Base-by-base conservation (phyloP, 2,888 invertebrate genomes). In the Caenorhabditis sinica region DNA sequence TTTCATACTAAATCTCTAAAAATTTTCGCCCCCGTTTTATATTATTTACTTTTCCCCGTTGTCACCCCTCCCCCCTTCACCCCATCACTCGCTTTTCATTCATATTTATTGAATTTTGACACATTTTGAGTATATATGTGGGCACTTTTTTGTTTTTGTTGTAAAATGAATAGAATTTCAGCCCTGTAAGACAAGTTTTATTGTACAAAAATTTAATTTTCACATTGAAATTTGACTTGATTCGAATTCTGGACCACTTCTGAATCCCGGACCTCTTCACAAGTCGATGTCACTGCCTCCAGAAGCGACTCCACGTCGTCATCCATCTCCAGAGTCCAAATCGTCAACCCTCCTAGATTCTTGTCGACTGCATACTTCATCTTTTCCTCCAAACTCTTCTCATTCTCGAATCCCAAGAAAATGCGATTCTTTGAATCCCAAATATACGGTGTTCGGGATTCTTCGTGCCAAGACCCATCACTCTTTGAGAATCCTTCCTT, bases 301-400 rank as follows among this genome's bases (percentile, higher is more conserved):
- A 65, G 65, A 65, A 65, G 65, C 28, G 45, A 25, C 15, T 49
- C 45, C 65, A 65, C 45, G 65, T 65, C 65, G 30, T 65, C 65
- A 30, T 65, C 65, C 65, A 65, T 65, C 28, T 65, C 65, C 45
- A 68, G 20, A n/a, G 68, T 68, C 68, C 68, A 68, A 23, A 68
- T 68, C 15, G 68, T 53, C 33, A 68, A 11, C 17, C 53, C 68
- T 1, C 68, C 68, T 11, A 51, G 36, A 36, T 51, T 53, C 9
- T 65, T 33, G 3, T 68, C 68, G 1, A 53, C 15, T 11, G 68
- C n/a, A 36, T 68, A 68, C 8, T 33, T 33, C 65, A 65, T 28
- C 25, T 65, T 65, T 9, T 45, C 45, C n/a, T 9, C 15, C 28
- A 65, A 45, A 65, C 65, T 65, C n/a, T 68, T 53, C 68, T 36